Conservation (phyloP, 2,113 vertebrate species). For the Oreocharis arfaki region DNA sequence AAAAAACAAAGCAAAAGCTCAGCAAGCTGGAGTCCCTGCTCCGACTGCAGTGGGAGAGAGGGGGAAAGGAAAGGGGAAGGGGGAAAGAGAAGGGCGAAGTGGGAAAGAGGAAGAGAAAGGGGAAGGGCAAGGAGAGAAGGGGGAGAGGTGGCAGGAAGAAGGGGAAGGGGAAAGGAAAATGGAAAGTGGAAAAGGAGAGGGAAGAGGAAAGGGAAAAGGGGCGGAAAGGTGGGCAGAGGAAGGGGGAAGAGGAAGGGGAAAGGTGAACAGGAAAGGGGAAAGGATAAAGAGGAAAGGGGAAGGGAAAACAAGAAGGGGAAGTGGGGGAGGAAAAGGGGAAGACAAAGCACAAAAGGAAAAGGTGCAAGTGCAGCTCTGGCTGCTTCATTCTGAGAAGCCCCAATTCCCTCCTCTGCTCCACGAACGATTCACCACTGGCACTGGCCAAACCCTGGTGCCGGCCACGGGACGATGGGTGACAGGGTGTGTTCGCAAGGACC, state of each 20-base stretch:
- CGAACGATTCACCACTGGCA: not conserved
- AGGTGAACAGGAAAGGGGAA: not conserved
- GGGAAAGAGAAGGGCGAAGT: too few relatives aligned
- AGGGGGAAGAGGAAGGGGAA: not conserved
- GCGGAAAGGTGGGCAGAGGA: fast-evolving
- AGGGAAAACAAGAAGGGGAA: not conserved
- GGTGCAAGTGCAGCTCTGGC: not conserved
- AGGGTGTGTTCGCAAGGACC: too few relatives aligned
- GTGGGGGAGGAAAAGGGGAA: fast-evolving
- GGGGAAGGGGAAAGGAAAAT: too few relatives aligned
- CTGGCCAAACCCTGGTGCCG: fast-evolving
- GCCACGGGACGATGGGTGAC: fast-evolving
- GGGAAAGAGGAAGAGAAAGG: not conserved
- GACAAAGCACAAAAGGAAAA: not conserved
- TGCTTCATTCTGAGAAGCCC: not conserved
- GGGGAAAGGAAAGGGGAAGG: too few relatives aligned
- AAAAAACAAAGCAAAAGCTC: not conserved
- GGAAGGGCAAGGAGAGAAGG: fast-evolving
- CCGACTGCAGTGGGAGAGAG: too few relatives aligned
- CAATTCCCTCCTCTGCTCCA: not conserved
- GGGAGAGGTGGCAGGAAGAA: not conserved
- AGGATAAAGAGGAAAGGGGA: not conserved
- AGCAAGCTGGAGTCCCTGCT: not conserved
- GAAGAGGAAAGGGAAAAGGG: not conserved
- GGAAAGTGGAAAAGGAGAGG: not conserved